Conservation (phyloP, 1,140 invertebrate genomes). For the Drepana arcuata region DNA sequence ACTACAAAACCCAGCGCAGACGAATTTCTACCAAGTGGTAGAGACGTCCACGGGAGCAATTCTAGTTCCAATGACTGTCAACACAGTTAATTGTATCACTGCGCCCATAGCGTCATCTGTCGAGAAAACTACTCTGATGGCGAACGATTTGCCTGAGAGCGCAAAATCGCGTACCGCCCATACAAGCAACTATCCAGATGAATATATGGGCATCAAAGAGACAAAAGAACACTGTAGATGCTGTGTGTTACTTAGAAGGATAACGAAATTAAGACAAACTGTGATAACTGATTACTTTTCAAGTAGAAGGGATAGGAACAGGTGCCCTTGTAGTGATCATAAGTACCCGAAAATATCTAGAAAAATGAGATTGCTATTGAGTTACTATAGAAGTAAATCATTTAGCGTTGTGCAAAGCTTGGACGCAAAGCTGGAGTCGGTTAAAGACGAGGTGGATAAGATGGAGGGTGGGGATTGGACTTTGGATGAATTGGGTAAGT, state of each 20-base stretch:
- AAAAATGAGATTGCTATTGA: conserved; percentile 32
- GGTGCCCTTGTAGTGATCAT: conserved; percentile 25
- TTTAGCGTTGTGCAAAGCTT: background rate
- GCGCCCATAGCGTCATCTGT: conserved; percentile 16
- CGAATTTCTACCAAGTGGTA: conserved; percentile 19
- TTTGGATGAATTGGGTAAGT: conserved; percentile 34
- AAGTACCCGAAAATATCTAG: conserved; percentile 35
- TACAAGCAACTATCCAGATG: background rate
- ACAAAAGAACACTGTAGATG: conserved; percentile 32
- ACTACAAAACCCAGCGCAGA: no score
- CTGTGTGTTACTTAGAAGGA: conserved; percentile 31
- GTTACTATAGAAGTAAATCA: conserved; percentile 21
- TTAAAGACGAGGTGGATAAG: background rate
- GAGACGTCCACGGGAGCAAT: conserved; percentile 18
- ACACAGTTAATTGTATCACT: conserved; percentile 17
- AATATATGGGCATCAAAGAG: background rate
- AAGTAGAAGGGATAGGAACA: conserved; percentile 5
- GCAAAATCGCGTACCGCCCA: no score
- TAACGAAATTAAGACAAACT: conserved; percentile 29
- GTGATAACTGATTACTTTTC: conserved; percentile 40
- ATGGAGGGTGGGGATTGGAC: background rate
- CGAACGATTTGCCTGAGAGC: conserved; percentile 3
- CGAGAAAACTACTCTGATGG: background rate
- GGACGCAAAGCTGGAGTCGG: conserved; percentile 1
- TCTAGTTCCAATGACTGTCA: conserved; percentile 23